Conservation (phyloP, 2,113 vertebrate species). For the Clarias magur region DNA sequence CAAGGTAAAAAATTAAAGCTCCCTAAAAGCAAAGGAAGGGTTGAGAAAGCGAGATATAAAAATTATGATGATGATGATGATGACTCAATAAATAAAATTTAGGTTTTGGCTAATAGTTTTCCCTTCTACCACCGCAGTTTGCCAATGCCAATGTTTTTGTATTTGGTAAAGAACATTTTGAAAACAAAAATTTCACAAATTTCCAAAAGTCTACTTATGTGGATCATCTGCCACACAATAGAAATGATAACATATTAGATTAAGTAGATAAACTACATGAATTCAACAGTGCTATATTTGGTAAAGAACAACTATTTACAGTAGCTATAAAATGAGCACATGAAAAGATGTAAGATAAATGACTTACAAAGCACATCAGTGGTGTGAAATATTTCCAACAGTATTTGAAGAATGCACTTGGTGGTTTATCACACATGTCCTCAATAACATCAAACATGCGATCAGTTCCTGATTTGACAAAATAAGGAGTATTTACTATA, state of each 20-base stretch:
- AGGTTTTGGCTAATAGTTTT: not conserved
- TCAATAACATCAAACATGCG: slow-evolving; percentile 24
- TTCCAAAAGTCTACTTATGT: not conserved
- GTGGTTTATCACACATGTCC: slow-evolving; percentile 13
- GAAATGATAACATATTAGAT: not conserved
- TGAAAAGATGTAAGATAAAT: not conserved
- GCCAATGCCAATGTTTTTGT: not conserved
- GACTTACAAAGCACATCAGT: slow-evolving; percentile 21
- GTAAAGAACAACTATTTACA: no score
- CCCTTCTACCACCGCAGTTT: not conserved
- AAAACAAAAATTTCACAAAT: not conserved
- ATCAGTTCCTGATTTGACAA: slow-evolving; percentile 13
- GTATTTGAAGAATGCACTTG: not conserved
- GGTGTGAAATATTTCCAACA: slow-evolving; percentile 29
- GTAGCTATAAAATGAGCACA: no score
- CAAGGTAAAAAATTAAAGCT: slow-evolving; percentile 48
- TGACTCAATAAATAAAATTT: not conserved
- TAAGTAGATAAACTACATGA: not conserved
- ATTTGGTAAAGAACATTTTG: not conserved
- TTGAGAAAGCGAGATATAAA: no score
- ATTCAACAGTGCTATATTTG: no score
- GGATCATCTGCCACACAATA: not conserved
- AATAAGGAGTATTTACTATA: not conserved
- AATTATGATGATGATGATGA: not conserved
- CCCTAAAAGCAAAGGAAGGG: slow-evolving; percentile 33